Evolutionary conservation across 2,888 invertebrate genomes (phyloP).

Genomic region (Tortrix viridana): DNA sequence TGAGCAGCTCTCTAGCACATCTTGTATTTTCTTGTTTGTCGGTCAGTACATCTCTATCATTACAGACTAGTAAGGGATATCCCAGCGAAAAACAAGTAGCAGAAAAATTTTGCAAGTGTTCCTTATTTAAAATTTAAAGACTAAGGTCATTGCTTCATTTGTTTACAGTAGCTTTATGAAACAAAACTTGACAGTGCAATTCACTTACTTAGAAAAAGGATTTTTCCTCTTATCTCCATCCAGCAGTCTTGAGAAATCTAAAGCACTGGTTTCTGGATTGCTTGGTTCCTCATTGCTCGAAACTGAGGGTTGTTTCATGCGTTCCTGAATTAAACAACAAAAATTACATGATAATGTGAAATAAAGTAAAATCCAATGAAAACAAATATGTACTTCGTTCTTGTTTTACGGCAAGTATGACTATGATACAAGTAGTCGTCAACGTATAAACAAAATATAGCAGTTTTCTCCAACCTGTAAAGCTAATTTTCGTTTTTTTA

Average conservation of each 20-base stretch:
- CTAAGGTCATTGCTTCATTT: no score
- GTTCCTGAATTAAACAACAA: conserved; percentile 58
- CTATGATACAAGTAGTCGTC: neutral
- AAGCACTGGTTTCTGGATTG: conserved; percentile 55
- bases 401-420: no score
- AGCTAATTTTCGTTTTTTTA: conserved; percentile 91
- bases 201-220: conserved; percentile 87
- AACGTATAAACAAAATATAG: neutral
- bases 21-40: no score
- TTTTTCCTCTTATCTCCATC: conserved; percentile 89
- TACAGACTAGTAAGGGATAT: no score
- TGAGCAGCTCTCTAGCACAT: no score
- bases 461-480: conserved; percentile 83
- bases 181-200: neutral
- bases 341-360: neutral
- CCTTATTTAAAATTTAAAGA: no score
- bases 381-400: no score
- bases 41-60: no score
- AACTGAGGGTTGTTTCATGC: conserved; percentile 71
- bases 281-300: conserved; percentile 55
- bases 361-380: no score
- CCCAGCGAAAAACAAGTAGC: no score
- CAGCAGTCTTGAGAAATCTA: conserved; percentile 77
- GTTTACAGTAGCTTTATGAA: no score
- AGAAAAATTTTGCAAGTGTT: no score